These are phyloP conservation scores for Heliconius ismenius DNA, from an alignment of 2,888 invertebrate species.

Conservation along the genomic window DNA sequence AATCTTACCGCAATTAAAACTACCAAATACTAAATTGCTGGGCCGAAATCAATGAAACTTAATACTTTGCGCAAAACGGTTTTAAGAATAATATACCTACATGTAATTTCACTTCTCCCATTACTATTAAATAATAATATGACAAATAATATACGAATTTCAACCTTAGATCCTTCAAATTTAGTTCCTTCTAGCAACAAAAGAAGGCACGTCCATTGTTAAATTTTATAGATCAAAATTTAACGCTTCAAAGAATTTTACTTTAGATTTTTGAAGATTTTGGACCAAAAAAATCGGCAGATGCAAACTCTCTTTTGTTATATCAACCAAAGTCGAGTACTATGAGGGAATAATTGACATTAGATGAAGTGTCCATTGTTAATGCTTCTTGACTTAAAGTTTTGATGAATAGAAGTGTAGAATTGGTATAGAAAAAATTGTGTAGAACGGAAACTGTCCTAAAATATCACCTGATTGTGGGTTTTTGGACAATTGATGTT, in stretches of 20 bases:
- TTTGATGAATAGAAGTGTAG: conserved; percentile 48
- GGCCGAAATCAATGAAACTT: conserved; percentile 8
- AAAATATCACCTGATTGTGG: conserved; percentile 13
- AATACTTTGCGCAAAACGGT: not conserved
- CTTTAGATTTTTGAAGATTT: not conserved
- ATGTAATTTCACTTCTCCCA: not conserved
- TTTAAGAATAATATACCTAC: not conserved
- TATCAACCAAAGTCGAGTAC: conserved; percentile 58
- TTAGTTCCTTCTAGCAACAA: not conserved
- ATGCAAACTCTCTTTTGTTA: conserved; percentile 64
- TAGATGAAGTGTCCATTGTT: conserved; percentile 67
- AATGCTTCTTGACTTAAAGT: conserved; percentile 43
- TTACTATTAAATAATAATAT: conserved; percentile 4
- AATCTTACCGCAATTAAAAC: not conserved
- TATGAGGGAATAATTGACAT: conserved; percentile 65
- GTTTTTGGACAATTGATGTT: not conserved
- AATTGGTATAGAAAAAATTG: not conserved
- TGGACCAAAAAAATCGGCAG: conserved; percentile 53
- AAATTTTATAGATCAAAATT: conserved; percentile 1
- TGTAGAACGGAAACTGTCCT: conserved; percentile 18
- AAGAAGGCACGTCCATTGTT: not conserved
- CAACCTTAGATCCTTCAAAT: not conserved
- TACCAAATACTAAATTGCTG: not conserved
- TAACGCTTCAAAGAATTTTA: conserved; percentile 2
- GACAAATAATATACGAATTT: not conserved